Conservation (phyloP, 1,140 invertebrate species). For the Copidosoma floridanum region DNA sequence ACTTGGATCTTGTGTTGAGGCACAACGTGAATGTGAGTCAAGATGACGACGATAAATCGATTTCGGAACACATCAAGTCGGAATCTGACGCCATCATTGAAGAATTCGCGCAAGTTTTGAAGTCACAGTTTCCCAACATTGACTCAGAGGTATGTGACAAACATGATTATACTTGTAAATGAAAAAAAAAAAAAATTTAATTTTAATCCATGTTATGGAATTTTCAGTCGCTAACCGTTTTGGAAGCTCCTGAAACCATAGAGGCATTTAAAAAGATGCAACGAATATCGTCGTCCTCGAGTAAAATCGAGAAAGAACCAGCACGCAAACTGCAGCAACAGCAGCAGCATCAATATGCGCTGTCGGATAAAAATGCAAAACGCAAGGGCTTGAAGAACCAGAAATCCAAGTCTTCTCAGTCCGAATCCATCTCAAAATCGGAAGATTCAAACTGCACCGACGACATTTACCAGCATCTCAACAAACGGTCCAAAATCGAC, state of each 20-base stretch:
- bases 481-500: constrained; percentile 44
- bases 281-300: constrained; percentile 28
- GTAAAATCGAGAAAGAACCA: constrained; percentile 35
- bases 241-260: not conserved
- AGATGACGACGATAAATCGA: constrained; percentile 27
- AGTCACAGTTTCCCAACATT: constrained; percentile 14
- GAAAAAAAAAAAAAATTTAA: not conserved
- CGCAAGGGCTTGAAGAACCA: constrained; percentile 44
- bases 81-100: constrained; percentile 51
- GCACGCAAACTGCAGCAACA: constrained; percentile 39
- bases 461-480: constrained; percentile 36
- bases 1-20: constrained; percentile 35
- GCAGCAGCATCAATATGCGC: constrained; percentile 35
- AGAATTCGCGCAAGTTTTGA: constrained; percentile 35
- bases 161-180: not conserved
- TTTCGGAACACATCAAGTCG: constrained; percentile 35
- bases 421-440: constrained; percentile 20
- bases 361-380: constrained; percentile 40
- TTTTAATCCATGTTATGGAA: not conserved
- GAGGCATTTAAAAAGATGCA: constrained; percentile 34
- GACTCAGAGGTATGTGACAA: not conserved
- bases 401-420: constrained; percentile 36
- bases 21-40: constrained; percentile 11
- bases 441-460: constrained; percentile 37
- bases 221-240: constrained; percentile 6